Percentiles rank a stretch among this genome's conserved stretches.
Conservation (phyloP, 2,888 invertebrate species). For the Portevinia maculata region DNA sequence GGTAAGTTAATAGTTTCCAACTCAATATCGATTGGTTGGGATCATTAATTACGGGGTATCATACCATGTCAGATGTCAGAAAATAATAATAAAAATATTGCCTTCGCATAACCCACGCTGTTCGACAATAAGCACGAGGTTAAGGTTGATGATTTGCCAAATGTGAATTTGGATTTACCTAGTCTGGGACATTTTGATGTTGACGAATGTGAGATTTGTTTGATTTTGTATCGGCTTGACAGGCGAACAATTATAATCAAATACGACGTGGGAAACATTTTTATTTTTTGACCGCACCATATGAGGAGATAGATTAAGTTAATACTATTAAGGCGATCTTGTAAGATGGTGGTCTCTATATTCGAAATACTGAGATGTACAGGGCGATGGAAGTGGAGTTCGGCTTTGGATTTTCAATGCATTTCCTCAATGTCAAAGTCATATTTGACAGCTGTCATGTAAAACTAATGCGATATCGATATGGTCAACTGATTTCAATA, state of each 20-base stretch:
- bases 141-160: slow-evolving; percentile 52
- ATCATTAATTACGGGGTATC: slow-evolving; percentile 41
- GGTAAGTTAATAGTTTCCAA: slow-evolving; percentile 30
- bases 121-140: slow-evolving; percentile 38
- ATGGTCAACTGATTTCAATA: too few relatives aligned
- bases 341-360: too few relatives aligned
- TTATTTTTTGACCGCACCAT: neutral
- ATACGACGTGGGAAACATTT: neutral
- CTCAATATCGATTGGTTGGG: slow-evolving; percentile 28
- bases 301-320: too few relatives aligned
- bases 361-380: too few relatives aligned
- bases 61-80: slow-evolving; percentile 36
- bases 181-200: neutral
- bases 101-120: slow-evolving; percentile 7
- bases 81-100: neutral
- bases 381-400: too few relatives aligned
- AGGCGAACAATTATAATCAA: neutral
- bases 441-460: too few relatives aligned
- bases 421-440: too few relatives aligned
- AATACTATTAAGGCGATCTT: too few relatives aligned
- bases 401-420: too few relatives aligned
- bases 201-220: neutral
- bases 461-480: too few relatives aligned
- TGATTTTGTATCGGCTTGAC: slow-evolving; percentile 5
- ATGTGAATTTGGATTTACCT: slow-evolving; percentile 39